These are phyloP conservation scores for Cryptotis parvus DNA, from an alignment of 2,113 vertebrate species.

Conservation along the genomic window DNA sequence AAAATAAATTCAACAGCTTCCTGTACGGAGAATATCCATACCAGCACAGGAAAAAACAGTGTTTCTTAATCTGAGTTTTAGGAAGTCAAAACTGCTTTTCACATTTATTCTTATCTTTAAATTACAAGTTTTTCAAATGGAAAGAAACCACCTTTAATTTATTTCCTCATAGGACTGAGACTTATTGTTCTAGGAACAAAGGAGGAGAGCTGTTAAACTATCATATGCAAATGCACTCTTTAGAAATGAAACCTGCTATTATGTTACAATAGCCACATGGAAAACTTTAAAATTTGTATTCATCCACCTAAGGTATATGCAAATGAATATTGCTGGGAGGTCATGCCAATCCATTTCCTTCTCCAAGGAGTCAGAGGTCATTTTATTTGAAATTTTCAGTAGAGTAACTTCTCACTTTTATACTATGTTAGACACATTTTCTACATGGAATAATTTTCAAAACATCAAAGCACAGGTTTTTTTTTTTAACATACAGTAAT, in stretches of 20 bases:
- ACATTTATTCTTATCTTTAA: constrained; percentile 60
- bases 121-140: constrained; percentile 67
- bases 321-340: constrained; percentile 40
- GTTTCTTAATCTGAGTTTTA: constrained; percentile 25
- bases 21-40: no score
- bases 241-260: constrained; percentile 53
- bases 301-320: background rate
- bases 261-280: background rate
- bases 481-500: background rate
- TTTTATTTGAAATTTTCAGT: constrained; percentile 13
- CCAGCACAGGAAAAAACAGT: constrained; percentile 4
- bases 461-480: background rate
- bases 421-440: constrained; percentile 18
- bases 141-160: constrained; percentile 67
- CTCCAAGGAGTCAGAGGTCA: background rate
- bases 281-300: constrained; percentile 61
- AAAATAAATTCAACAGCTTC: no score
- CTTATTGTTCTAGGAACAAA: constrained; percentile 67
- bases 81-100: constrained; percentile 58
- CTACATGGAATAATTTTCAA: constrained; percentile 44
- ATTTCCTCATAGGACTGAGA: constrained; percentile 52
- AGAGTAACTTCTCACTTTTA: background rate
- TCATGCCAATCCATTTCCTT: constrained; percentile 39
- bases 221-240: constrained; percentile 66
- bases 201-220: constrained; percentile 60